Percentiles rank a stretch among this genome's conserved stretches.
Conservation (phyloP, 53 echinoderm and acorn worm species). For the Antedon mediterranea region DNA sequence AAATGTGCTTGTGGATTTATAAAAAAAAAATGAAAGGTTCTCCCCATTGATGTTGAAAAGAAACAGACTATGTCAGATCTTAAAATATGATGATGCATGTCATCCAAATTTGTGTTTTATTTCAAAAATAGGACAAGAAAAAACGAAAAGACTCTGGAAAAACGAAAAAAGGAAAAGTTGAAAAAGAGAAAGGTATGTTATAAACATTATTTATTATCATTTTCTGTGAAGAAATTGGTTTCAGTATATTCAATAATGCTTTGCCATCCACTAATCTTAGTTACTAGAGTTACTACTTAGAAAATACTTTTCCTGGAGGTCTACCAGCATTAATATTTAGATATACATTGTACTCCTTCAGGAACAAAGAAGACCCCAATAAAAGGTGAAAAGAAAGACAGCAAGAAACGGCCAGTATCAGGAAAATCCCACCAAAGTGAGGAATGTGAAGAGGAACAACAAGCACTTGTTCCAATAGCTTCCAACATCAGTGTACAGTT, state of each 20-base stretch:
- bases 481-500: conserved; percentile 29
- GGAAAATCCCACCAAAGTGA: conserved; percentile 37
- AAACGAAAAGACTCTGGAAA: conserved; percentile 51
- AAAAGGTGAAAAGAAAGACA: conserved; percentile 62
- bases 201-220: conserved; percentile 10
- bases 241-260: no score
- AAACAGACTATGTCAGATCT: no score
- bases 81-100: no score
- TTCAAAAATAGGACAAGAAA: conserved; percentile 75
- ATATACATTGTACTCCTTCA: not conserved
- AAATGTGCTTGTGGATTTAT: no score
- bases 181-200: conserved; percentile 67
- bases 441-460: conserved; percentile 41
- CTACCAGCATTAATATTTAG: not conserved
- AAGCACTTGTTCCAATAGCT: conserved; percentile 59
- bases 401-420: conserved; percentile 42
- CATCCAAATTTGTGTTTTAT: not conserved
- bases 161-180: conserved; percentile 75
- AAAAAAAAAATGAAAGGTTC: no score
- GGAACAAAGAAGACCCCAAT: conserved; percentile 32
- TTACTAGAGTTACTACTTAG: conserved; percentile 21
- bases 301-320: not conserved
- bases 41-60: no score
- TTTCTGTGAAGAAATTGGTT: no score
- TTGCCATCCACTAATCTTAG: not conserved